These are phyloP conservation scores for Bufo gargarizans DNA, from an alignment of 2,113 vertebrate species.

Conservation along the genomic window DNA sequence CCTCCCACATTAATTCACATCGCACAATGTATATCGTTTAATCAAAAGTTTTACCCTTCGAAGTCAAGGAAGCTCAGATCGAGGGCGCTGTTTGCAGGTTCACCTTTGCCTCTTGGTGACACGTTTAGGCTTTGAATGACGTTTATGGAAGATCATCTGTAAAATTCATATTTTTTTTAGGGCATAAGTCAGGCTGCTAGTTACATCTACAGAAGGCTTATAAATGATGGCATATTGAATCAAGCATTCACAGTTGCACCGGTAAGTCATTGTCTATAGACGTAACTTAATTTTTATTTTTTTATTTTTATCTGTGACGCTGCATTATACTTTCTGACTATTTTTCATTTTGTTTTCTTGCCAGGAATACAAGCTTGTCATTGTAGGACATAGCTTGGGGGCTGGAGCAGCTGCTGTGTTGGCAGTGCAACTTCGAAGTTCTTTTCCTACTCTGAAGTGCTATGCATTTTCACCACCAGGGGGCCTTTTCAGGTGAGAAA, in stretches of 20 bases:
- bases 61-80: too few relatives aligned
- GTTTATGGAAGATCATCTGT: neutral
- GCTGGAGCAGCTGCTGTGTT: constrained; percentile 86
- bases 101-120: too few relatives aligned
- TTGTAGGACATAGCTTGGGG: constrained; percentile 95
- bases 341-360: constrained; percentile 33
- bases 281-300: neutral
- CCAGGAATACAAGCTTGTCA: constrained; percentile 90
- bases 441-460: constrained; percentile 82
- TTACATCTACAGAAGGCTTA: constrained; percentile 86
- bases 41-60: too few relatives aligned
- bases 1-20: too few relatives aligned
- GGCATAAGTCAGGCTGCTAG: constrained; percentile 90
- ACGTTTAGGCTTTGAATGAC: too few relatives aligned
- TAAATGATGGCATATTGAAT: constrained; percentile 91
- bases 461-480: constrained; percentile 94
- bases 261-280: constrained; percentile 71
- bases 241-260: constrained; percentile 90
- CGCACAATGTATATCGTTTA: too few relatives aligned
- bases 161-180: constrained; percentile 65
- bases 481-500: constrained; percentile 86
- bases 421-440: constrained; percentile 78
- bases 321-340: neutral
- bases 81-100: too few relatives aligned
- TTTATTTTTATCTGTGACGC: neutral